These are phyloP conservation scores for Typhlichthys eigenmanni DNA, from an alignment of 2,797 vertebrate genomes.

Conservation along the genomic window DNA sequence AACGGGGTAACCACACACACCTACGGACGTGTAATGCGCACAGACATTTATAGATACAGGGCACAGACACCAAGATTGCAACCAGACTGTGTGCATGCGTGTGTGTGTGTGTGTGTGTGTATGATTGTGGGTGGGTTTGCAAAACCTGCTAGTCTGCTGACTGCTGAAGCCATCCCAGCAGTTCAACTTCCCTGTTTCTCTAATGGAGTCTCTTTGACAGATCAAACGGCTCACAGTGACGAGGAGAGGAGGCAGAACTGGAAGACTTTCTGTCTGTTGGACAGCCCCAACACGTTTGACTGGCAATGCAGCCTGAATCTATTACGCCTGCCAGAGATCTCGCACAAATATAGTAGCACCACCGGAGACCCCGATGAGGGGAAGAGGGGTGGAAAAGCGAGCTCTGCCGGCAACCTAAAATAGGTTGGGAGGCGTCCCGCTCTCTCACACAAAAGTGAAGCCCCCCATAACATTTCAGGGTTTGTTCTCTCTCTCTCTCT, in stretches of 20 bases:
- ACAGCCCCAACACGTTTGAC: constrained; percentile 75
- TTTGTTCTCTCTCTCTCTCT: constrained; percentile 61
- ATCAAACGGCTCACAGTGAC: constrained; percentile 74
- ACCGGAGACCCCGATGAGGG: constrained; percentile 51
- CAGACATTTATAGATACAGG: constrained; percentile 75
- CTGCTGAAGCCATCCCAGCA: constrained; percentile 71
- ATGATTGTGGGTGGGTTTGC: constrained; percentile 8
- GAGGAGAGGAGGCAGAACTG: constrained; percentile 75
- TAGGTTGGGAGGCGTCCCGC: constrained; percentile 67
- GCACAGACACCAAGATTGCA: constrained; percentile 75
- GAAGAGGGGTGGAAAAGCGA: constrained; percentile 52
- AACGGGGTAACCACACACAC: constrained; percentile 60
- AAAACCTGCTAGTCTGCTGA: constrained; percentile 59
- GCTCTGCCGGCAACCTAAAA: constrained; percentile 55
- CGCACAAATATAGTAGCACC: constrained; percentile 75
- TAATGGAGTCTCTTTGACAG: constrained; percentile 74
- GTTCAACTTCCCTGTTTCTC: constrained; percentile 69
- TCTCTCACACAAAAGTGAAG: constrained; percentile 65
- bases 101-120: constrained; percentile 13
- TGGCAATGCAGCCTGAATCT: constrained; percentile 69
- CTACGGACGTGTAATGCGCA: constrained; percentile 62
- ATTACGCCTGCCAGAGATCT: constrained; percentile 61
- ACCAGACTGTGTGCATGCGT: constrained; percentile 72
- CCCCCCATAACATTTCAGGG: constrained; percentile 51
- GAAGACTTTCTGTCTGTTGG: constrained; percentile 77